A percentile compares a stretch with the other conserved stretches of the same genome.
Conservation (phyloP, 2,113 vertebrate genomes). For the Rattus rattus region DNA sequence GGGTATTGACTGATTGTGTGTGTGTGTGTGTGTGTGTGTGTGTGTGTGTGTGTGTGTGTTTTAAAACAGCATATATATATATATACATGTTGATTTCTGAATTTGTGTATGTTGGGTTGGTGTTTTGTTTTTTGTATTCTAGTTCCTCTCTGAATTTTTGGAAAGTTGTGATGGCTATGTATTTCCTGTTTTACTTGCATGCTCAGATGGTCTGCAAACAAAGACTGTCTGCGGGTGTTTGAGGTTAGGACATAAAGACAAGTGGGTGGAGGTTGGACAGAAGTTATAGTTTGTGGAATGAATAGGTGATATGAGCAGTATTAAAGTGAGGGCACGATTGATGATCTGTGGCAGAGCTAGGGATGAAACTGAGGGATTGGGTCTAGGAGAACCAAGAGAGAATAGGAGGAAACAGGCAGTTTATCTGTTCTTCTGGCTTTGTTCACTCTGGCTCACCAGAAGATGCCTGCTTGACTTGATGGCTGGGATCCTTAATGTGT, state of each 20-base stretch:
- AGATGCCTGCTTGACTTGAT: not conserved
- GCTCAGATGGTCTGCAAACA: not conserved
- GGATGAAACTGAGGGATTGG: not conserved
- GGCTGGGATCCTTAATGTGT: no score
- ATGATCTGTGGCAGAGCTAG: not conserved
- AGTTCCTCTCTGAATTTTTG: not conserved
- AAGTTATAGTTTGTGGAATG: not conserved
- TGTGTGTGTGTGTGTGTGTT: not conserved
- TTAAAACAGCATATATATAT: not conserved
- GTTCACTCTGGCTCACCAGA: not conserved
- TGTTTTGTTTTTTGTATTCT: not conserved
- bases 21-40: no score
- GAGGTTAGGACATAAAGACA: not conserved
- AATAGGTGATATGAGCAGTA: no score
- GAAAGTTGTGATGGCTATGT: not conserved
- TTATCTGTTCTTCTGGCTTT: not conserved
- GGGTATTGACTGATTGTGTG: not conserved
- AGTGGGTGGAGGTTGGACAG: not conserved
- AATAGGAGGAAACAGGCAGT: not conserved
- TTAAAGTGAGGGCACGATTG: no score
- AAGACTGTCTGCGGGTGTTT: not conserved
- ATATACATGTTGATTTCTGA: not conserved
- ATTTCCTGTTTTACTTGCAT: not conserved
- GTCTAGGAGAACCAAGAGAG: not conserved
- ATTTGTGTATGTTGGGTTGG: not conserved